Base-by-base conservation (phyloP, 2,888 invertebrate species). In the Melinaea marsaeus region DNA sequence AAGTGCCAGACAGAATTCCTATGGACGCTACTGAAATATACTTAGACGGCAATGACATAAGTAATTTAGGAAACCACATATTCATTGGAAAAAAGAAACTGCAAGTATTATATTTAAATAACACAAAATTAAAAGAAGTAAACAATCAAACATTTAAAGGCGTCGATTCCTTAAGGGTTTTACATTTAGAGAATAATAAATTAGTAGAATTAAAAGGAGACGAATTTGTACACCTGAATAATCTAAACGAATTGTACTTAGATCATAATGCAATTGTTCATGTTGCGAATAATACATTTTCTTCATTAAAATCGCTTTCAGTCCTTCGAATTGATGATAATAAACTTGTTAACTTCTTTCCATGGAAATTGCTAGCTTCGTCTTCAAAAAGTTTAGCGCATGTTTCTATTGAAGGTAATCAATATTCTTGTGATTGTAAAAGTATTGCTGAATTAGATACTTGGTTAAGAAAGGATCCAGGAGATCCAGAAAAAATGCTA, bases 1-100 rank as follows among this genome's bases (percentile, higher is more conserved):
- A 92, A 76, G 94, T 96, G 47, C 96, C 96, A 22, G 93, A 94
- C 69, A 93, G 94, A 76, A 94, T 97, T 74, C 97, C 97, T 34
- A 96, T 97, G 95, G 96, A 96, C 84, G 96, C 96, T 62, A 96
- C 96, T 58, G 95, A 96, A 88, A 95, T 97, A 77, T 95, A 95
- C 89, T 92, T 97, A 77, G 96, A 96, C 83, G 96, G 96, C 58
- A 96, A 96, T 85, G 91, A 94, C 78, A 92, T 97, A 71, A 93
- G 94, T 67, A 93, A 95, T 77, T 91, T 97, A 68, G 94, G 94
- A 73, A 95, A 95, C 86, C 96, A 96, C 86, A 94, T 95, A 70
- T 96, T 97, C 85, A 95, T 97, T 79, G 96, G 96, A 48, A 95
- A 96, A 85, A 95, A 95, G 84, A 94, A 95, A 83, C 90, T 96